These are phyloP conservation scores for Orycteropus afer DNA, from an alignment of 2,113 vertebrate species.

Conservation along the genomic window DNA sequence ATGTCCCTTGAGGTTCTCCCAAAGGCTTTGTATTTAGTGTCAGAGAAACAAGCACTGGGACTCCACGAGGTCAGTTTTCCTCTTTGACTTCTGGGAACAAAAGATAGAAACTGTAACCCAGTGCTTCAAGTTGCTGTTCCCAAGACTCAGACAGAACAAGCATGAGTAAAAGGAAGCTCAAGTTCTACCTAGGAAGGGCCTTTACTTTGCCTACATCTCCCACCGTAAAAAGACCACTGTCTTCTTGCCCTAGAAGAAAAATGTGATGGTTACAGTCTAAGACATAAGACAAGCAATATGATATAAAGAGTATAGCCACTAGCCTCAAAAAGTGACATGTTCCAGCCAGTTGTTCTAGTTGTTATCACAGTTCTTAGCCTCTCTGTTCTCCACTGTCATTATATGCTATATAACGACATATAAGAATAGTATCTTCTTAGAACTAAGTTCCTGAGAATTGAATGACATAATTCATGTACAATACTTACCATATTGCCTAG, in stretches of 20 bases:
- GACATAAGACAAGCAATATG: neutral
- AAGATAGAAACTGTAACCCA: neutral
- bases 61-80: neutral
- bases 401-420: neutral
- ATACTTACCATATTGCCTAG: neutral
- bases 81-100: constrained; percentile 37
- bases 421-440: neutral
- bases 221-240: neutral
- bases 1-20: constrained; percentile 57
- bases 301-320: neutral
- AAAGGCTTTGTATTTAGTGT: constrained; percentile 51
- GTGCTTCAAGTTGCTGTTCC: constrained; percentile 1
- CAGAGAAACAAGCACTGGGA: constrained; percentile 37
- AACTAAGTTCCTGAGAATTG: constrained; percentile 8
- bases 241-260: neutral
- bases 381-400: neutral
- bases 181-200: neutral
- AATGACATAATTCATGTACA: neutral
- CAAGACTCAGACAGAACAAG: neutral
- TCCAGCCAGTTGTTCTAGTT: neutral
- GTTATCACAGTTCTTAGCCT: neutral
- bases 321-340: neutral
- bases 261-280: neutral
- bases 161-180: neutral
- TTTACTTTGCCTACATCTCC: neutral